These are phyloP conservation scores for Gymnosoma rotundatum DNA, from an alignment of 2,888 invertebrate species.

Conservation along the genomic window DNA sequence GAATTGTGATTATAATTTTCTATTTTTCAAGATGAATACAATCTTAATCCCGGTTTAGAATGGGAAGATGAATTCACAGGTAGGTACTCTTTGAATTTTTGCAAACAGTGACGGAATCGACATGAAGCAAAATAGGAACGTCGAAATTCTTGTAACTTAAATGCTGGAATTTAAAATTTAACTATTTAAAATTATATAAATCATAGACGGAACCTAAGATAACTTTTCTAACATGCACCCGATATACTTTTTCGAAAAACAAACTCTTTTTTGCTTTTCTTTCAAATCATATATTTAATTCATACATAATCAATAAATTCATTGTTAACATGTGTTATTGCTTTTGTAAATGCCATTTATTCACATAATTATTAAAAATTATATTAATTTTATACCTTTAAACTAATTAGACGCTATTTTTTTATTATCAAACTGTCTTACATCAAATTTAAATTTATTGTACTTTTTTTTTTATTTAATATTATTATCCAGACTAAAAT, in stretches of 20 bases:
- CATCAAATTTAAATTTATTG: not conserved
- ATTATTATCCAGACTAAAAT: not conserved
- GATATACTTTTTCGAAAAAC: slow-evolving; percentile 31
- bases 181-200: slow-evolving; percentile 14
- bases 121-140: slow-evolving; percentile 83
- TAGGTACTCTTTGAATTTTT: slow-evolving; percentile 85
- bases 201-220: slow-evolving; percentile 40
- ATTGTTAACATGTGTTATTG: slow-evolving; percentile 57
- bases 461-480: not conserved
- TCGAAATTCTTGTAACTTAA: slow-evolving; percentile 74
- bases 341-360: slow-evolving; percentile 62
- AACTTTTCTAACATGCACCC: slow-evolving; percentile 58
- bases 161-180: slow-evolving; percentile 14
- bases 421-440: slow-evolving; percentile 33
- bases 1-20: slow-evolving; percentile 71
- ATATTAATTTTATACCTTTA: not conserved
- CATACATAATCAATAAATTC: slow-evolving; percentile 35
- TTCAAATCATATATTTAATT: slow-evolving; percentile 31
- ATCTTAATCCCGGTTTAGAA: slow-evolving; percentile 99
- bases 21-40: slow-evolving; percentile 97
- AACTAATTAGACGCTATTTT: not conserved
- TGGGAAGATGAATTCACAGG: slow-evolving; percentile 99
- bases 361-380: slow-evolving; percentile 24
- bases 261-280: slow-evolving; percentile 10
- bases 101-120: slow-evolving; percentile 80